Base-by-base conservation (phyloP, 2,113 vertebrate genomes). In the Aleadryas rufinucha region DNA sequence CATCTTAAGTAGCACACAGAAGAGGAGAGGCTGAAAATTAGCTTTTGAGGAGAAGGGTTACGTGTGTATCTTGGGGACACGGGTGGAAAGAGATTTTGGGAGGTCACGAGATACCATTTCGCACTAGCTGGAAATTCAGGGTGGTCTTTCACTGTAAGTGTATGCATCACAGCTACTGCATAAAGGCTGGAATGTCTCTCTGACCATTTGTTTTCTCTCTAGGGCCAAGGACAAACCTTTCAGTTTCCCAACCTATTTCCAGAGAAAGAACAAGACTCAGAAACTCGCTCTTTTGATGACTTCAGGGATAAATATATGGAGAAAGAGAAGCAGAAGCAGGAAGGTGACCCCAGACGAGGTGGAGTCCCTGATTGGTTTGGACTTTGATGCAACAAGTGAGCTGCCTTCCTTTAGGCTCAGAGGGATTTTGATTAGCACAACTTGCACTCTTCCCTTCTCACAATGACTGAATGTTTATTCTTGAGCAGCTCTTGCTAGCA, bases 191-290 rank as follows among this genome's bases (percentile, higher is more conserved):
- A 93, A 89, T 94, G 49, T 85, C 18, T 87, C 74, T 92, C 91
- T 97, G 91, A 97, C 74, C 70, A 37, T 97, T 93, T 97, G 94
- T 97, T 97, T 97, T 97, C 87, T 97, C 93, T 97, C 84, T 93
- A 99, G 99, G 98, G 98, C 9, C 98, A 98, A 41, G 98, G 98
- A 92, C 99, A 99, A 97, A 99, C 98, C 17, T 99, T 99, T 97
- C 97, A 97, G 80, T 99, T 99, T 97, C 99, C 99, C 19, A 98
- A 99, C 92, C 97, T 99, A 90, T 99, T 99, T 97, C 99, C 95
- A 33, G 97, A 98, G 95, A 98, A 97, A 96, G 97, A 97, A 64
- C 39, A 41, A 72, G 79, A 77, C 4, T 19, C 70, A 8, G 92
- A 93, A 54, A 97, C 98, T 87, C 97, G 96, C 27, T 98, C 97